Base-by-base conservation (phyloP, 2,888 invertebrate species). In the Tubiluchus corallicola region DNA sequence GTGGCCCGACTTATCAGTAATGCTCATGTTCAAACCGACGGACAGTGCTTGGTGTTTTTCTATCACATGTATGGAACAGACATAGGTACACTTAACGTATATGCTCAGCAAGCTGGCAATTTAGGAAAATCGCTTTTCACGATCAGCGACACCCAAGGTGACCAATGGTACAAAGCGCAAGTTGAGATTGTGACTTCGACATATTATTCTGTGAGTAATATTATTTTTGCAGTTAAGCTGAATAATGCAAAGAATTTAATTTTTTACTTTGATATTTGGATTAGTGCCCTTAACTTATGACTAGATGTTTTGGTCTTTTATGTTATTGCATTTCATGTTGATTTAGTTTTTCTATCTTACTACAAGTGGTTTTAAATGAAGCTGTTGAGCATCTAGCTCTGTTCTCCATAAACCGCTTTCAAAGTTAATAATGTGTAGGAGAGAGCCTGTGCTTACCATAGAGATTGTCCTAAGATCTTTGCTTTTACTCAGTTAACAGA, bases 1-100 rank as follows among this genome's bases (percentile, higher is more conserved):
- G n/a, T 9, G 29, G 29, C 29, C 29, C 29, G 29, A n/a, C 29
- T 29, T n/a, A 29, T 29, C 29, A 29, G 29, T n/a, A 29, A 29
- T 29, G 9, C n/a, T n/a, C 29, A 29, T n/a, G 9, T 9, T n/a
- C 9, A 9, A n/a, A 17, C 17, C 21, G 44, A 20, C 20, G 17
- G 37, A 4, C 29, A 29, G 29, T 47, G 47, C 20, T 37, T 49
- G 13, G 19, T 20, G 38, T 48, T 48, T 43, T 48, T 43, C 46
- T 48, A 48, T 18, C 41, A 48, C 43, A 48, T 48, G 48, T 48
- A 49, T 21, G 48, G 48, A 9, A 21, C 38, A 5, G 40, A 37
- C 2, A 40, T 43, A 37, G 58, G 57, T 13, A 50, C 51, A 3
- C 50, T 61, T 13, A 54, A 50, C 20, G 51, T 58, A 2, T 29